phyloP scores from a whole-genome alignment of 2,888 invertebrate genomes.

The Sesia apiformis region DNA sequence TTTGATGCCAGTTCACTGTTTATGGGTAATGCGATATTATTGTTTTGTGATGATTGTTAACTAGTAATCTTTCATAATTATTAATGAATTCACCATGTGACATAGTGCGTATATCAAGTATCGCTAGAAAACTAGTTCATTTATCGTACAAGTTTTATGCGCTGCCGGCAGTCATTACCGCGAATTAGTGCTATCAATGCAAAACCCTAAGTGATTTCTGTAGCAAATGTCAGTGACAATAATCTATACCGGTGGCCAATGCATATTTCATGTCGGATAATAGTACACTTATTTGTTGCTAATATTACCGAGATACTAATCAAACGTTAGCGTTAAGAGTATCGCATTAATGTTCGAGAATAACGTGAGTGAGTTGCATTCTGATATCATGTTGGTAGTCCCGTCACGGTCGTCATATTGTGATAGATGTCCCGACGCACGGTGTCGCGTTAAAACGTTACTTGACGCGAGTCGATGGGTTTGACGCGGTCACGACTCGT shows the following conservation, averaged over 20 bases:
- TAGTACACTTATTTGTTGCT: constrained; percentile 41
- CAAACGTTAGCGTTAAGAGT: not conserved
- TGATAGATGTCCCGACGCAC: constrained; percentile 34
- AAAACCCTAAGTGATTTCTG: constrained; percentile 49
- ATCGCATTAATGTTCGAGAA: not conserved
- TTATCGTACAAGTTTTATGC: no score
- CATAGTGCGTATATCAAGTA: no score
- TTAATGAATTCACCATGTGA: no score
- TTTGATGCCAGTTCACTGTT: constrained; percentile 3
- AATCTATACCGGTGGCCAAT: constrained; percentile 54
- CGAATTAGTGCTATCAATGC: constrained; percentile 56
- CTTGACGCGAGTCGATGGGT: constrained; percentile 15
- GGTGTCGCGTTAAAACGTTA: constrained; percentile 27
- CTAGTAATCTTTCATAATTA: no score
- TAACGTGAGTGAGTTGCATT: not conserved
- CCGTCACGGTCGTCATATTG: constrained; percentile 36
- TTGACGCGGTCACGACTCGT: constrained; percentile 57
- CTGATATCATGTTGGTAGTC: constrained; percentile 17
- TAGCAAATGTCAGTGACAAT: constrained; percentile 58
- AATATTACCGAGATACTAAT: constrained; percentile 23
- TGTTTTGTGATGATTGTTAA: no score
- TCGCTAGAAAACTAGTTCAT: no score
- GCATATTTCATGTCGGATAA: constrained; percentile 63
- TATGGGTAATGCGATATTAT: not conserved
- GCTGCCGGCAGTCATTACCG: constrained; percentile 63